Evolutionary conservation across 2,888 invertebrate genomes (phyloP).

Genomic region (Drosophila stalkeri): DNA sequence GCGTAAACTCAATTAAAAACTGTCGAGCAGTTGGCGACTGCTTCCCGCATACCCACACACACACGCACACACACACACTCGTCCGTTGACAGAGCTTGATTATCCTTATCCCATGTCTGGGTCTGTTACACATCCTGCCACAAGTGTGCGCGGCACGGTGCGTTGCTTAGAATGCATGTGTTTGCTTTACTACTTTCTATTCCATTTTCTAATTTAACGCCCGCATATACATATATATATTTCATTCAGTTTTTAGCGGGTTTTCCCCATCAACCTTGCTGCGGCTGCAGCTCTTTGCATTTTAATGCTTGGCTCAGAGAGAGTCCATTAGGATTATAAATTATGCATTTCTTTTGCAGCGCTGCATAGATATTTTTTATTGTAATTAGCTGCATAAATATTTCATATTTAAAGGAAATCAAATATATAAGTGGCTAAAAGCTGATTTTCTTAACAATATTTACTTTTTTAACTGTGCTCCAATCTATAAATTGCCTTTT

Average conservation of each 20-base stretch:
- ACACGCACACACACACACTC: background rate
- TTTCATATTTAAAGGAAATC: background rate
- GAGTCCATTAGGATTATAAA: conserved; percentile 33
- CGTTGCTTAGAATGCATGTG: conserved; percentile 40
- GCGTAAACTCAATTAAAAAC: conserved; percentile 81
- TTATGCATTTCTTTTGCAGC: conserved; percentile 9
- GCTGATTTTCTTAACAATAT: background rate
- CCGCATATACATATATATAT: conserved; percentile 19
- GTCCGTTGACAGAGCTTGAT: conserved; percentile 67
- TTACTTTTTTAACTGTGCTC: background rate
- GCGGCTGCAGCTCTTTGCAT: conserved; percentile 6
- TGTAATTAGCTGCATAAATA: conserved; percentile 25
- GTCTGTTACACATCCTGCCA: conserved; percentile 49
- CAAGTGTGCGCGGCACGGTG: conserved; percentile 24
- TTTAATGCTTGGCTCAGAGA: conserved; percentile 1
- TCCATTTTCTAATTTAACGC: conserved; percentile 23
- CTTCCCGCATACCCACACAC: background rate
- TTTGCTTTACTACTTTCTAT: conserved; percentile 31
- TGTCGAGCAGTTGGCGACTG: conserved; percentile 56
- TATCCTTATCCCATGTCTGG: conserved; percentile 57
- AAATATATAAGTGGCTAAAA: background rate
- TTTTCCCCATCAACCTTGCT: conserved; percentile 10
- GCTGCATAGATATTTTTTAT: background rate
- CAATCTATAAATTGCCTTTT: background rate
- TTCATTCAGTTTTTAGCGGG: conserved; percentile 3